A percentile compares a stretch with the other conserved stretches of the same genome.
Evolutionary conservation across 2,797 vertebrate genomes (phyloP).

Genomic region (Naso thynnoides): DNA sequence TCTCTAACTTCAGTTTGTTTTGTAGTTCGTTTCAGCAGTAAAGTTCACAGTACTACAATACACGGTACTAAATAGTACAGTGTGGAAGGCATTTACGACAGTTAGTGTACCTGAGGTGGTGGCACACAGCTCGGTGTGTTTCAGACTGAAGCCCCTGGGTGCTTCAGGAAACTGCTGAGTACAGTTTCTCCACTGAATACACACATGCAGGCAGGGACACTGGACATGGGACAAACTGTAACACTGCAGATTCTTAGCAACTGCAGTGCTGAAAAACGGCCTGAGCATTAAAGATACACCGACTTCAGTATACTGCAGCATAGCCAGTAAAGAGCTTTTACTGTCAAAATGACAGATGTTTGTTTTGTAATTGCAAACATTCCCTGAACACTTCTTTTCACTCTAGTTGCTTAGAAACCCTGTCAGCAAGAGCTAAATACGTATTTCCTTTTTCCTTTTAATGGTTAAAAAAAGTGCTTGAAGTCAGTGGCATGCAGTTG

Average conservation of each 20-base stretch:
- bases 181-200: too few relatives aligned
- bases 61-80: too few relatives aligned
- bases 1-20: neutral
- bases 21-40: too few relatives aligned
- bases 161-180: slow-evolving; percentile 3
- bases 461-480: neutral
- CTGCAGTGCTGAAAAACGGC: neutral
- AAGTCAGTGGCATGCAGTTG: neutral
- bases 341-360: too few relatives aligned
- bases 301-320: neutral
- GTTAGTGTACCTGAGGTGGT: neutral
- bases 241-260: neutral
- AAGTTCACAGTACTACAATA: neutral
- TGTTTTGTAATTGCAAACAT: neutral
- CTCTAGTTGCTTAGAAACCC: neutral
- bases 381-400: neutral
- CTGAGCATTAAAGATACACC: neutral
- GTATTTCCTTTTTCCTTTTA: neutral
- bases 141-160: neutral
- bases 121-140: neutral
- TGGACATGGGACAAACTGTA: neutral
- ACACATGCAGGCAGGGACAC: too few relatives aligned
- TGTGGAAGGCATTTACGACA: neutral
- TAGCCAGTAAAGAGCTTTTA: neutral
- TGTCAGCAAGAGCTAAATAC: too few relatives aligned